Base-by-base conservation (phyloP, 2,797 vertebrate genomes). In the Gymnoscopelus braueri region DNA sequence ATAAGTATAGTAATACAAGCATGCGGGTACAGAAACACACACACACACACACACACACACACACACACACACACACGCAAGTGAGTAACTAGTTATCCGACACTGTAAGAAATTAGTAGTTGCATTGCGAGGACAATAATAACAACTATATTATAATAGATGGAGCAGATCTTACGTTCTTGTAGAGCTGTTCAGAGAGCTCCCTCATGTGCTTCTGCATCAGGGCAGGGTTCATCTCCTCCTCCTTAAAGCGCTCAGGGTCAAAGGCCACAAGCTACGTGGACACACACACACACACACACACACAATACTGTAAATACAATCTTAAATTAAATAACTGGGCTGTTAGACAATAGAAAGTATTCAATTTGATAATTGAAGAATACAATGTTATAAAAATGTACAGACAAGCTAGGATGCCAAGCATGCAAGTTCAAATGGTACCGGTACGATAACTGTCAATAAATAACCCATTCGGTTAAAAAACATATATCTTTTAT, bases 101-200 rank as follows among this genome's bases (percentile, higher is more conserved):
- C 14, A 50, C 48, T 50, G 14, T 50, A 50, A 35, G 32, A 35
- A 35, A 35, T 35, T 5, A 35, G 32, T 4, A 35, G 26, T 29
- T 29, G 26, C 26, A 29, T 29, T 4, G 1, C 2, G 26, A 29
- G 32, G 32, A 35, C 48, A 50, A 13, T 50, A 50, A 49, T 49
- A 49, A 49, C 2, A 13, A 50, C 4, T 0, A 13, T 14, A 50
- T 50, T n/a, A 50, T 1, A 50, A 13, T 13, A n/a, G 49, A 50
- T 4, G 12, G 14, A 7, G 50, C 5, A 13, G 50, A 13, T 84
- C 96, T 96, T 92, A 98, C 97, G 77, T 99, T 99, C 95, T 90
- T 96, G 87, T 95, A 95, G 2, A 99, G 94, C 68, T 98, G 98
- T 78, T 99, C 97, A 7, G 98, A 97, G 80, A 99, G 95, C 81